Base-by-base conservation (phyloP, 1,140 invertebrate genomes). In the Zophobas morio region DNA sequence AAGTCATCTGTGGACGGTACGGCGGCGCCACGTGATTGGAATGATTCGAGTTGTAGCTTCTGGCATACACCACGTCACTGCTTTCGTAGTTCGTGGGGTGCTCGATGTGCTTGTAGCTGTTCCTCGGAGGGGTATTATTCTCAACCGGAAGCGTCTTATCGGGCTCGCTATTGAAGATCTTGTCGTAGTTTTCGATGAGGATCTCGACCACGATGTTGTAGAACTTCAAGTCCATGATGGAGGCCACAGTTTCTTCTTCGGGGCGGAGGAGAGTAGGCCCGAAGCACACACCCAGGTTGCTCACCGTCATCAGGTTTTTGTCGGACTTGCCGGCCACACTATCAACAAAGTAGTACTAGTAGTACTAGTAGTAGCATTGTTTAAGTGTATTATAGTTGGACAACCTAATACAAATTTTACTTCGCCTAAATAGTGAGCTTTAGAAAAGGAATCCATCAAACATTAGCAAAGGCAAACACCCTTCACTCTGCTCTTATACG, bases 201-300 rank as follows among this genome's bases (percentile, higher is more conserved):
- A 99, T 96, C 88, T 99, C 98, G 37, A 99, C 96, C 57, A 99
- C 95, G 81, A 99, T 95, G 88, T 99, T 99, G 86, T 96, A 97
- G 90, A 99, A 99, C 88, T 99, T 99, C 74, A 99, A 96, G 86
- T 99, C 97, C 91, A 99, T 94, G 83, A 99, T 99, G 81, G 97
- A 96, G 42, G 97, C 97, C 63, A 99, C 95, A 1, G 97, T 97
- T 89, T 99, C 98, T 86, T 98, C 96, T 89, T 96, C 94, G 2
- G 97, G 95, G 72, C 97, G 90, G 83, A 99, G 89, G 79, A 99
- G 88, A 39, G 97, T 99, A n/a, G 98, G 98, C 34, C 98, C 98
- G 88, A 99, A 99, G 87, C 98, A 99, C n/a, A 99, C 98, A 1
- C 96, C 96, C 74, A 99, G 88, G 89, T 99, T 99, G 73, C 96